Base-by-base conservation (phyloP, 2,797 vertebrate genomes). In the Protosalanx chinensis region DNA sequence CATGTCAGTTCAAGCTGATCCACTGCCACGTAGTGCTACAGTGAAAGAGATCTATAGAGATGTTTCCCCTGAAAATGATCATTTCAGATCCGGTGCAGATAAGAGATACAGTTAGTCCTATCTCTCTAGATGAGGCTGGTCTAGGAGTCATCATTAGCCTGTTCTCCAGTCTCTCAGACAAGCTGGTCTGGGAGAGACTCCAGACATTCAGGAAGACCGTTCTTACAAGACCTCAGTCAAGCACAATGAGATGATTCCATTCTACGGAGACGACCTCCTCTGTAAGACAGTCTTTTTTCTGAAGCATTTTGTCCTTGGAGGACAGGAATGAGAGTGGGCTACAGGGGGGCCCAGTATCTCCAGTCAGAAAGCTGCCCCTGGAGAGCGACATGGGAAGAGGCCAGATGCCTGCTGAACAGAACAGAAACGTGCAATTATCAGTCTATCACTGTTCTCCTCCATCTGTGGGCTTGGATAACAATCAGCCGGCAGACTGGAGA, bases 11-110 rank as follows among this genome's bases (percentile, higher is more conserved):
- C 33, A 35, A 4, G 33, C 6, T 27, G 23, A 27, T 27, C 23
- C 23, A 27, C 23, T 27, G 23, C 23, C 23, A 27, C 23, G 1
- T 27, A 27, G 23, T 27, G 23, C 23, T 27, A 27, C 23, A 27
- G 23, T 27, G 23, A 27, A 27, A 27, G 23, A 27, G 23, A 27
- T 27, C 78, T 82, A 82, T 49, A 30, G 72, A 83, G 80, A 72
- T 71, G 84, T 79, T 73, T 18, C 30, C n/a, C 62, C 37, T 2
- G 33, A 41, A 67, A 71, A 64, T 41, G 71, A 76, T 66, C 66
- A 68, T 70, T 64, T 70, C 66, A 77, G 73, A 81, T 71, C 57
- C 65, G 30, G 67, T 15, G 20, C 69, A 13, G 41, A 46, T 70
- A n/a, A 56, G 51, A 56, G 51, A 3, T 16, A 5, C 3, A 56